Evolutionary conservation across 2,888 invertebrate species (phyloP).

Genomic region (Zygaena filipendulae): DNA sequence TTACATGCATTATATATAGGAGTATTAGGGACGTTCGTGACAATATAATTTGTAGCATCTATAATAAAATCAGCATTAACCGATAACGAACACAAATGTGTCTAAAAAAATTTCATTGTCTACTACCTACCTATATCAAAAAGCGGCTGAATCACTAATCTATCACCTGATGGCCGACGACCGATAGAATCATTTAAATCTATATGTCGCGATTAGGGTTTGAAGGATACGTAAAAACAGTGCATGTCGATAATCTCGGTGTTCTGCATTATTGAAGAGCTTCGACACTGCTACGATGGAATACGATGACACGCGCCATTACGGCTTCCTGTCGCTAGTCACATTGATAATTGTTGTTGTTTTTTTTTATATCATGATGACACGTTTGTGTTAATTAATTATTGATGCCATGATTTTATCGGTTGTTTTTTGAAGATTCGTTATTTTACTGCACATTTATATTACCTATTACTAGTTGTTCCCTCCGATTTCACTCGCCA

Average conservation of each 20-base stretch:
- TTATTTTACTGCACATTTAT: too few relatives aligned
- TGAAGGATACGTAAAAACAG: conserved; percentile 43
- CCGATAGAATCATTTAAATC: conserved; percentile 43
- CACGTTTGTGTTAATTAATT: conserved; percentile 36
- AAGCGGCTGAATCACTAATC: too few relatives aligned
- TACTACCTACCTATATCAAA: too few relatives aligned
- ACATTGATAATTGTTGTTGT: conserved; percentile 41
- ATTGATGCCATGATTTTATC: conserved; percentile 30
- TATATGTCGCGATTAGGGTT: conserved; percentile 48
- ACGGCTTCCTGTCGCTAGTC: conserved; percentile 41
- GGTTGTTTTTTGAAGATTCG: conserved; percentile 11
- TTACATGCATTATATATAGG: too few relatives aligned
- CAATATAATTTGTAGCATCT: too few relatives aligned
- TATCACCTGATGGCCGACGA: conserved; percentile 41
- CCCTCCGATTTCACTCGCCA: too few relatives aligned
- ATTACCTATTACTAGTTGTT: too few relatives aligned
- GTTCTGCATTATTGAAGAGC: conserved; percentile 57
- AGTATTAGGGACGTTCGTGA: too few relatives aligned
- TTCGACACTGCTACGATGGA: conserved; percentile 41
- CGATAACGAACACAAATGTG: too few relatives aligned
- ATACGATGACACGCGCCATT: conserved; percentile 60
- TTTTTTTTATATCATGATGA: conserved; percentile 41
- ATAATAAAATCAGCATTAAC: too few relatives aligned
- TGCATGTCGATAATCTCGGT: conserved; percentile 61
- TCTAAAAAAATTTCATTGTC: too few relatives aligned